Evolutionary conservation across 2,888 invertebrate genomes (phyloP).

Genomic region (Synanthedon myopaeformis): DNA sequence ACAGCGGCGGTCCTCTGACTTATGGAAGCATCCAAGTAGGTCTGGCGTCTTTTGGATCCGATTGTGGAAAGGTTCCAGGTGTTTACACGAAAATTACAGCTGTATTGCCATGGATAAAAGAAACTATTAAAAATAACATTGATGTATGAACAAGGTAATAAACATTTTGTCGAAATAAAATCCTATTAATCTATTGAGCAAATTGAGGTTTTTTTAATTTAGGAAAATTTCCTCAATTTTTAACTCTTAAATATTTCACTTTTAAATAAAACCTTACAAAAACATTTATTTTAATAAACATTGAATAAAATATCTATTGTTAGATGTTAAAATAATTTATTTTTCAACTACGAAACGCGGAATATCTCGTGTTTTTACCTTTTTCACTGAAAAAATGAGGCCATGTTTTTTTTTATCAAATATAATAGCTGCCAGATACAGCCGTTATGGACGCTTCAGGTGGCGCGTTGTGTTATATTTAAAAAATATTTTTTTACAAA

Average conservation of each 20-base stretch:
- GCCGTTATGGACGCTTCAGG: neutral
- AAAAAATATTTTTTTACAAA: too few relatives aligned
- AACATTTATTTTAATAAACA: too few relatives aligned
- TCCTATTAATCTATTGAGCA: too few relatives aligned
- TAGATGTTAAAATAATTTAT: too few relatives aligned
- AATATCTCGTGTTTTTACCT: neutral
- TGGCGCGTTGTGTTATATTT: neutral
- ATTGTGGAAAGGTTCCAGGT: constrained; percentile 23
- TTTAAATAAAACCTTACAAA: too few relatives aligned
- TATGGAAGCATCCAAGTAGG: constrained; percentile 20
- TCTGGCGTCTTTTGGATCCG: constrained; percentile 24
- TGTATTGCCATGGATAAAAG: constrained; percentile 19
- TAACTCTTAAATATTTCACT: too few relatives aligned
- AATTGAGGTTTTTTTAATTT: too few relatives aligned
- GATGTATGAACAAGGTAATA: too few relatives aligned
- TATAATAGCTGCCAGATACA: neutral
- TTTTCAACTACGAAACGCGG: too few relatives aligned
- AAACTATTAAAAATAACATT: constrained; percentile 9
- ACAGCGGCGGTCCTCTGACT: constrained; percentile 33
- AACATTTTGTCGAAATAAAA: too few relatives aligned
- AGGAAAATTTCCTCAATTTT: too few relatives aligned
- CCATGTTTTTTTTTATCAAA: neutral
- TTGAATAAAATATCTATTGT: too few relatives aligned
- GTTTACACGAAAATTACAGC: constrained; percentile 22
- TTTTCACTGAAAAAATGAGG: constrained; percentile 4